Evolutionary conservation across 2,888 invertebrate genomes (phyloP).

Genomic region (Melinaea marsaeus): DNA sequence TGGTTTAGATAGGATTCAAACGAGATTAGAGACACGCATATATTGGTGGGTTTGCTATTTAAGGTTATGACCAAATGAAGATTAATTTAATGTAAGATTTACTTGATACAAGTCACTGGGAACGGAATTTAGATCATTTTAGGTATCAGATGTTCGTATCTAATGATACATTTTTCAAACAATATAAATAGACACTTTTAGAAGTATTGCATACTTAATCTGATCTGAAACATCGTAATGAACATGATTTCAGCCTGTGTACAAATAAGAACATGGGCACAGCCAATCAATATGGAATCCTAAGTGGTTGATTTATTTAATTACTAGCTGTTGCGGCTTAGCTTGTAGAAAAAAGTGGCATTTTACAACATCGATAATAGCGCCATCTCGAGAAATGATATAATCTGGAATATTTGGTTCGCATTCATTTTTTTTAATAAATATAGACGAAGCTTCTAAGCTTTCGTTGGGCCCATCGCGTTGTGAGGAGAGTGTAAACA

Average conservation of each 20-base stretch:
- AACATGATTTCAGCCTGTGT: not conserved
- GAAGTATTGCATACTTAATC: not conserved
- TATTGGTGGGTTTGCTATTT: slow-evolving; percentile 11
- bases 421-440: no score
- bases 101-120: slow-evolving; percentile 23
- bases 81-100: slow-evolving; percentile 22
- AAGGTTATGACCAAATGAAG: slow-evolving; percentile 23
- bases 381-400: no score
- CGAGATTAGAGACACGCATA: slow-evolving; percentile 23
- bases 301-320: not conserved
- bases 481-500: no score
- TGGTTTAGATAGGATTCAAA: slow-evolving; percentile 27
- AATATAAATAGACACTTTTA: no score
- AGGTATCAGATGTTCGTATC: not conserved
- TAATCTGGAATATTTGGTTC: no score
- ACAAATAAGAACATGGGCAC: not conserved
- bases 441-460: no score
- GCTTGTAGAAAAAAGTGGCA: no score
- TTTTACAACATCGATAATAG: no score
- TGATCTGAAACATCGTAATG: not conserved
- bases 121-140: slow-evolving; percentile 12
- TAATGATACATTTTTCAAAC: not conserved
- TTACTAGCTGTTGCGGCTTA: no score
- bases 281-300: not conserved
- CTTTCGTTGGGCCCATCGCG: no score